Evolutionary conservation across 2,888 invertebrate genomes (phyloP).

Genomic region (Allolobophora icterica): DNA sequence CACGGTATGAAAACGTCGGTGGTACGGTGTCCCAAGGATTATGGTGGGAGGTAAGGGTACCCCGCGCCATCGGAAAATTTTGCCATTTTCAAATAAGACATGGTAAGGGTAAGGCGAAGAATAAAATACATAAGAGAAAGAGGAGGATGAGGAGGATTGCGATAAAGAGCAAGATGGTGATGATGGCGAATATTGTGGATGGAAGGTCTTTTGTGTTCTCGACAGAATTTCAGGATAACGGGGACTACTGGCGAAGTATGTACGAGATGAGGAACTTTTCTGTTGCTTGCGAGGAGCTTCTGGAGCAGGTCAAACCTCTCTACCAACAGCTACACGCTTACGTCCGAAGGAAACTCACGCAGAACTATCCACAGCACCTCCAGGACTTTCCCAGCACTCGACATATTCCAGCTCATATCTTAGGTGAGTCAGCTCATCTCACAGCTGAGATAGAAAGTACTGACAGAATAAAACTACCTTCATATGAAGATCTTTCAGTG

Average conservation of each 20-base stretch:
- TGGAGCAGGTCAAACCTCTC: constrained; percentile 57
- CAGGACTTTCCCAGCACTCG: constrained; percentile 69
- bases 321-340: constrained; percentile 63
- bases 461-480: no score
- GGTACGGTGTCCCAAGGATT: no score
- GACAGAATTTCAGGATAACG: constrained; percentile 79
- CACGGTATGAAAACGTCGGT: no score
- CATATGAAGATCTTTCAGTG: no score
- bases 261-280: constrained; percentile 78
- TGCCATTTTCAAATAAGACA: no score
- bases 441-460: no score
- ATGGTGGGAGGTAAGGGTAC: no score
- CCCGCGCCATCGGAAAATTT: no score
- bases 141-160: background rate
- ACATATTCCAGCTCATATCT: constrained; percentile 83
- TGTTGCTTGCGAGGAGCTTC: constrained; percentile 53
- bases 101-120: no score
- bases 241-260: constrained; percentile 86
- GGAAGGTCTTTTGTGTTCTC: background rate
- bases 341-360: constrained; percentile 55
- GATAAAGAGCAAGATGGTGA: background rate
- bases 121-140: no score
- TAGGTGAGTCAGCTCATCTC: constrained; percentile 69
- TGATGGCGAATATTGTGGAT: background rate
- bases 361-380: constrained; percentile 49